Base-by-base conservation (phyloP, 2,113 vertebrate species). In the Cynoglossus semilaevis region DNA sequence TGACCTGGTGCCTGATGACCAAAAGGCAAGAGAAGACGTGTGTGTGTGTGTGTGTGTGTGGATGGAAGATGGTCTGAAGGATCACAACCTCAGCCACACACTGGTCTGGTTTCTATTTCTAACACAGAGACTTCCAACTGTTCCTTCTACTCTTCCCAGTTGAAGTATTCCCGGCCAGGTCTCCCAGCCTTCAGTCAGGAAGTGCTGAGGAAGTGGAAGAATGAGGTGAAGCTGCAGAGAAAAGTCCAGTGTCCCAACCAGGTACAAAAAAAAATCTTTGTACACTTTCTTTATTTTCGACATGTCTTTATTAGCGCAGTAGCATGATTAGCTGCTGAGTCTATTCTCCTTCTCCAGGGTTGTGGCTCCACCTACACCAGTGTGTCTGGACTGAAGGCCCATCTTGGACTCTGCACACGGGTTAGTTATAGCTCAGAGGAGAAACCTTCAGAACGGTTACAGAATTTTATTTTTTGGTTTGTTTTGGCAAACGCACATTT, bases 231-330 rank as follows among this genome's bases (percentile, higher is more conserved):
- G 87, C 91, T 94, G 81, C 93, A 94, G 79, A 92, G 90, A 74
- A 94, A 92, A 50, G 91, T 98, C 64, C 92, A 92, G 43, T 98
- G 96, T 76, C 96, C 96, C 74, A 98, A 98, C 83, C 90, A 96
- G 94, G 96, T 98, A 85, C n/a, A 51, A 36, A 15, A 5, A 44
- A 44, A 15, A 44, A 15, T 3, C 9, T 36, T 36, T 7, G 5
- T 36, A 36, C 35, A 36, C 35, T 36, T 36, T 36, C 9, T 7
- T 9, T 36, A 36, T 36, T 7, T 36, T 36, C 9, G 35, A 7
- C 35, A 36, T 36, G 35, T 36, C 9, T 36, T 36, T 36, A 36
- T 36, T 36, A 44, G 2, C 15, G 14, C 8, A n/a, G 3, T 9
- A n/a, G n/a, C n/a, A n/a, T n/a, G n/a, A n/a, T n/a, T n/a, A n/a